Conservation (phyloP, 2,113 vertebrate genomes). For the Heptranchias perlo region DNA sequence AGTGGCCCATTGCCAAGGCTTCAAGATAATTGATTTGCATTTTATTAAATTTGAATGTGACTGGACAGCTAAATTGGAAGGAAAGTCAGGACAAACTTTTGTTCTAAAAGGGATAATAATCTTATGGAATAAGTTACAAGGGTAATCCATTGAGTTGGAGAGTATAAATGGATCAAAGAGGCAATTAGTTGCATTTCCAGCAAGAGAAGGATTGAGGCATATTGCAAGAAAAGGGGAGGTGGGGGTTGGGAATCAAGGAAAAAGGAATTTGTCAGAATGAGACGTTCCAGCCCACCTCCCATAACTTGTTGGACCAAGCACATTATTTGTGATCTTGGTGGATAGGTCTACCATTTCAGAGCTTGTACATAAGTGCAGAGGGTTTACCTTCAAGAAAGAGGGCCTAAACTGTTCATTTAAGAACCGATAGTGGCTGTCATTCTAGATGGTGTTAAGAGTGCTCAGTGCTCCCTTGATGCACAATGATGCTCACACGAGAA, state of each 20-base stretch:
- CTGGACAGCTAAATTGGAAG: background rate
- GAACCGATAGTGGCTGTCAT: background rate
- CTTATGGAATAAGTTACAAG: too few species aligned
- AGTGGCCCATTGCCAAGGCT: too few species aligned
- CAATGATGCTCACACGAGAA: background rate
- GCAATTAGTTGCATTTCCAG: too few species aligned
- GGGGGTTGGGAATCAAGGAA: background rate
- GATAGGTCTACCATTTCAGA: background rate
- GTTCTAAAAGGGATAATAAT: too few species aligned
- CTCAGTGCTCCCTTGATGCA: background rate
- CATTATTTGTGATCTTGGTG: background rate
- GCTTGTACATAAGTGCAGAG: background rate
- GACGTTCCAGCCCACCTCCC: background rate
- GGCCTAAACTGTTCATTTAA: background rate
- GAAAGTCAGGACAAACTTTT: too few species aligned
- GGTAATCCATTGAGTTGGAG: too few species aligned
- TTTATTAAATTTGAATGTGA: background rate
- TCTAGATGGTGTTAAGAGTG: background rate
- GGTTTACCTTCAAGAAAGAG: background rate
- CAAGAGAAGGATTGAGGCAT: background rate
- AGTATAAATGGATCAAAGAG: too few species aligned
- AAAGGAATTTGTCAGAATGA: background rate
- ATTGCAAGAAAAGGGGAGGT: background rate
- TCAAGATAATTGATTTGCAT: too few species aligned
- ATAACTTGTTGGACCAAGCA: too few species aligned